Percentiles rank a stretch among this genome's conserved stretches.
These are phyloP conservation scores for Peromyscus aztecus DNA, from an alignment of 2,797 vertebrate genomes.

Conservation along the genomic window DNA sequence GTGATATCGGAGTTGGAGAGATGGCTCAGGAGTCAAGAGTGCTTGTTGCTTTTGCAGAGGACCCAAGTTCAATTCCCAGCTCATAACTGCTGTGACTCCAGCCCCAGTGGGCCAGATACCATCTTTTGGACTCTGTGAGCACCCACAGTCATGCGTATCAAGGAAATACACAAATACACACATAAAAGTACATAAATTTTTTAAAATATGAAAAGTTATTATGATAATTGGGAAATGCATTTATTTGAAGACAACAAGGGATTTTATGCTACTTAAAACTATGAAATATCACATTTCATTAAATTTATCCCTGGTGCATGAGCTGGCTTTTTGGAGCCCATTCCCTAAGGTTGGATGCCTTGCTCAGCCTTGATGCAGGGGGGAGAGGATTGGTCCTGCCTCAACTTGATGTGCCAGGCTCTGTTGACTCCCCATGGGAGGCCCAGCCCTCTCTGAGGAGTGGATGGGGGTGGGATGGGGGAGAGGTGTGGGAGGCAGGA, in stretches of 20 bases:
- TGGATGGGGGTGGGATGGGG: too few species aligned
- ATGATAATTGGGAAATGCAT: slow-evolving; percentile 5
- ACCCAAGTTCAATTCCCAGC: neutral
- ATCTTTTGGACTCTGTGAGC: neutral
- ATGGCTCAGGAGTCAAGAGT: neutral
- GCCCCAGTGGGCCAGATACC: neutral
- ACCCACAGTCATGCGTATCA: neutral
- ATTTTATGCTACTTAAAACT: neutral
- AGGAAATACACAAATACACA: neutral
- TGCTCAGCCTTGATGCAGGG: too few species aligned
- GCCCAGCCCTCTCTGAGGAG: too few species aligned
- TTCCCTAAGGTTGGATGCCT: too few species aligned
- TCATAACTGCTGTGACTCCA: neutral
- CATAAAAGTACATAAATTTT: neutral
- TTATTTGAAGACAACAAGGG: slow-evolving; percentile 15
- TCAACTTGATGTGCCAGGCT: too few species aligned
- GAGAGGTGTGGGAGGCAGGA: too few species aligned
- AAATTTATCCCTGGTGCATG: too few species aligned
- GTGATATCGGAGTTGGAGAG: neutral
- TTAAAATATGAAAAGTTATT: neutral
- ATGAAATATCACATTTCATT: neutral
- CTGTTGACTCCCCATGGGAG: too few species aligned
- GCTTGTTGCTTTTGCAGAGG: neutral
- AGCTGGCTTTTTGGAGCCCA: too few species aligned
- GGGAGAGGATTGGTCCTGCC: too few species aligned